Evolutionary conservation across 2,113 vertebrate species (phyloP), one percentile per base, ranked within the genome.

Genomic region (Xenotilapia longispinis): DNA sequence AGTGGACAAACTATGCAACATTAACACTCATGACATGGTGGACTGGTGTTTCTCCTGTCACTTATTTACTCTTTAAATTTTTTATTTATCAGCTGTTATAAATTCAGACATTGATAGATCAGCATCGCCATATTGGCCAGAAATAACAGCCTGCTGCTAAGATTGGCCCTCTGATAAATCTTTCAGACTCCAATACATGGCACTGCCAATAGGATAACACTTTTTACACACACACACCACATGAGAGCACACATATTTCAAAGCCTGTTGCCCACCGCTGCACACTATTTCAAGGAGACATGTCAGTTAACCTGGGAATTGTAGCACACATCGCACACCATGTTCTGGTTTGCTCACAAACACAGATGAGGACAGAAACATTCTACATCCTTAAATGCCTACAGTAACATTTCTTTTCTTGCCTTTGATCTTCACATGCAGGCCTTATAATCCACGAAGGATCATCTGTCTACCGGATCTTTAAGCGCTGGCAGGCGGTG

Each of bases 401-500:
- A 51, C 45, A 33, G 45, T 78, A 78, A 78, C 45, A 5, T 73
- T 82, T 89, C 21, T 57, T 88, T 28, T 42, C 70, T 65, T 60
- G 19, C 85, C 75, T 90, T 87, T 88, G 42, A 80, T 45, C 81
- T 88, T 78, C 86, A 86, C 91, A 73, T 87, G 82, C 83, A 94
- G 97, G 97, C 57, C 96, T 98, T 90, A 97, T 98, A 88, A 96
- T 98, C 94, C 97, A 98, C 3, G 97, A 98, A 95, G 97, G 97
- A 80, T 97, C 97, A 13, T 97, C 97, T n/a, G 97, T 98, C 89
- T 98, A 97, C 94, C 97, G 97, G 85, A 98, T 98, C 93, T 98
- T 97, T 92, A 98, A 97, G 94, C 96, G 97, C 83, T 98, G 97
- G 97, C 97, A 97, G 91, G 97, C 97, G 1, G 97, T 98, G 89